phyloP scores from a whole-genome alignment of 2,888 invertebrate species.

The Hyles lineata region DNA sequence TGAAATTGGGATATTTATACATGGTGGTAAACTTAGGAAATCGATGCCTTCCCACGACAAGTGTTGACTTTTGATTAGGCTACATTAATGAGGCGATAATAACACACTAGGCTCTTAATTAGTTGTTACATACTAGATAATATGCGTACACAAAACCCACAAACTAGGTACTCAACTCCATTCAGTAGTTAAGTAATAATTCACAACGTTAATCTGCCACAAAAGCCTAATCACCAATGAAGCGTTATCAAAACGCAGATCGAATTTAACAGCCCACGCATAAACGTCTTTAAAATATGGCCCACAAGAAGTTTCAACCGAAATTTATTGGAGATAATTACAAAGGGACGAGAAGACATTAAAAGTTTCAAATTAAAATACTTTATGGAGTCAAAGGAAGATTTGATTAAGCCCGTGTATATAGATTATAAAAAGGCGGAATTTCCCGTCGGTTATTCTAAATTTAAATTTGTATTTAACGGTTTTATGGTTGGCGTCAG shows the following conservation, averaged over 20 bases:
- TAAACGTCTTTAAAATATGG: constrained; percentile 20
- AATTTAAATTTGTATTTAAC: constrained; percentile 23
- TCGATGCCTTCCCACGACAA: too few species aligned
- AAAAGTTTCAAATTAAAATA: constrained; percentile 27
- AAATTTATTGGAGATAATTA: constrained; percentile 25
- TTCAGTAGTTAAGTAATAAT: not conserved
- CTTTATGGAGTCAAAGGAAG: constrained; percentile 22
- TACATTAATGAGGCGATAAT: too few species aligned
- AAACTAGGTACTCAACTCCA: not conserved
- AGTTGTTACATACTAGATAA: too few species aligned
- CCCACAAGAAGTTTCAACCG: not conserved
- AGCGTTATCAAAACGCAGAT: not conserved
- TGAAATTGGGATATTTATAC: too few species aligned
- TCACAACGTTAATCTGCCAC: not conserved
- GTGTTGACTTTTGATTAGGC: too few species aligned
- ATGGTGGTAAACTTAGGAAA: too few species aligned
- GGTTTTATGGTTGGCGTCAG: constrained; percentile 14
- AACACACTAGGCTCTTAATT: too few species aligned
- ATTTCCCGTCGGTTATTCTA: constrained; percentile 9
- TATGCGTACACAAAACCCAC: too few species aligned
- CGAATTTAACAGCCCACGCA: constrained; percentile 15
- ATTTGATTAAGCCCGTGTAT: constrained; percentile 9
- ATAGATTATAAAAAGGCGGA: not conserved
- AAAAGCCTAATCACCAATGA: not conserved
- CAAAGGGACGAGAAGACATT: constrained; percentile 4